phyloP scores from a whole-genome alignment of 1,140 invertebrate genomes.

The Caerostris extrusa region DNA sequence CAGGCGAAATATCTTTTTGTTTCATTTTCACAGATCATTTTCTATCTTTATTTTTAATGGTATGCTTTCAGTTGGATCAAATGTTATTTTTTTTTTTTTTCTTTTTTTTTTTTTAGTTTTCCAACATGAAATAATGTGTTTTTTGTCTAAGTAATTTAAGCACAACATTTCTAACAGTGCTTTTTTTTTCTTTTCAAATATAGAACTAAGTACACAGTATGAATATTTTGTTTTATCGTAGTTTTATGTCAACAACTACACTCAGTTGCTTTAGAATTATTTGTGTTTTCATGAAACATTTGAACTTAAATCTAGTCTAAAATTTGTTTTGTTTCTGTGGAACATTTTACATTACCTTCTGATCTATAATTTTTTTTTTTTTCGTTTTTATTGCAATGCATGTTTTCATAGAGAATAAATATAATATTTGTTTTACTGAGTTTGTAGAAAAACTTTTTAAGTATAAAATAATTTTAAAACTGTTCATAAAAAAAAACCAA shows the following conservation, averaged over 20 bases:
- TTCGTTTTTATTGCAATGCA: neutral
- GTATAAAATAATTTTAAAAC: too few species aligned
- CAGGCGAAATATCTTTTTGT: neutral
- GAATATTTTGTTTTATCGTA: neutral
- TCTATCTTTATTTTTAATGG: neutral
- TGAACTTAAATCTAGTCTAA: neutral
- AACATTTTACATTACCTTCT: neutral
- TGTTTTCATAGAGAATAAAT: neutral
- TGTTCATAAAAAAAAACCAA: too few species aligned
- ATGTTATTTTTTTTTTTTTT: neutral
- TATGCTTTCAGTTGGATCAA: neutral
- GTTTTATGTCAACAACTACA: neutral
- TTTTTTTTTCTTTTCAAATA: neutral
- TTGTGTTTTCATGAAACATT: neutral
- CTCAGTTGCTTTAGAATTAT: neutral
- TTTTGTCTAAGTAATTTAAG: constrained; percentile 2
- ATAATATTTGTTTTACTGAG: neutral
- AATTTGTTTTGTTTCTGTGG: neutral
- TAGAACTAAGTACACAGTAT: neutral
- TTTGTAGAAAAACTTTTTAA: too few species aligned
- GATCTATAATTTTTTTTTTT: neutral
- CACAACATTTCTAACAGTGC: neutral
- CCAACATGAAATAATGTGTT: neutral
- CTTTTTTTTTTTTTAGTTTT: neutral
- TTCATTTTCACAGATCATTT: neutral